Base-by-base conservation (phyloP, 2,888 invertebrate species). In the Polyommatus icarus region DNA sequence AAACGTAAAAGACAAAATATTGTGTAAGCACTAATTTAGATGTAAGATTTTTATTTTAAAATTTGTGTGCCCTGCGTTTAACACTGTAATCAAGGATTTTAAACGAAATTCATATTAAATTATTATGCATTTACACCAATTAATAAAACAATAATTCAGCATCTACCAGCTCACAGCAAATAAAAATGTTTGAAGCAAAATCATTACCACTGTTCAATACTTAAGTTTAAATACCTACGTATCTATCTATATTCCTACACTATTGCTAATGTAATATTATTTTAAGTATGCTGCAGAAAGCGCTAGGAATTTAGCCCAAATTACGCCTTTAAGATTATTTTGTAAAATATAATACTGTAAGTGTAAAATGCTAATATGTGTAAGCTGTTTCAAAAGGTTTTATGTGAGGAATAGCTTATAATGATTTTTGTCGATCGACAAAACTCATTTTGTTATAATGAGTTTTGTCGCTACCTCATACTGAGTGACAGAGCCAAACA, bases 11-110 rank as follows among this genome's bases (percentile, higher is more conserved):
- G 24, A 67, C 29, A 67, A 67, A 61, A 67, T 67, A 67, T 29
- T 67, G 29, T 29, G 67, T 67, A 67, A 67, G 67, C 12, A 67
- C 67, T 67, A 67, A 15, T 8, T 67, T 29, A 67, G 67, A 6
- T 29, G 24, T 67, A 61, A 61, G 61, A 20, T 24, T 67, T 67
- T 15, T 67, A 15, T 67, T 67, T 15, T 1, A 12, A 50, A 50
- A 50, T 50, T 50, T 67, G 29, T 29, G 67, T 29, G 29, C 29
- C 15, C 50, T 50, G 5, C 15, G 15, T 67, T 15, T 67, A 67
- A 67, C 5, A 29, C 29, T 4, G 50, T 67, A 67, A 24, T 1
- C 15, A 15, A 61, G 20, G 20, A 24, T 61, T 3, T 24, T 12
- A 61, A 24, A 24, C 8, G 6, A 59, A 61, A 20, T 29, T 67